These are phyloP conservation scores for Avahi laniger DNA, from an alignment of 2,797 vertebrate species.

Conservation along the genomic window DNA sequence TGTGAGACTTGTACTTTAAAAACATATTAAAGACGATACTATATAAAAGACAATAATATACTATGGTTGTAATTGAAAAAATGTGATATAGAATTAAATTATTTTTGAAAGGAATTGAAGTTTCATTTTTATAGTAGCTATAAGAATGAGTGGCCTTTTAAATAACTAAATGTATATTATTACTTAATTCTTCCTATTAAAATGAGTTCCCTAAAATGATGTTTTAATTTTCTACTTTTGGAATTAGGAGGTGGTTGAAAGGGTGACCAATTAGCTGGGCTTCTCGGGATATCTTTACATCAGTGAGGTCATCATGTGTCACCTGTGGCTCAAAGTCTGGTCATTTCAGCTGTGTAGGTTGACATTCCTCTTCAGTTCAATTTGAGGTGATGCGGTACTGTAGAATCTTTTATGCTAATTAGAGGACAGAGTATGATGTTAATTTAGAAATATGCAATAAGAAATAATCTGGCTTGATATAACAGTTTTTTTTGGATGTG, in stretches of 20 bases:
- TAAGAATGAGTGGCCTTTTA: slow-evolving; percentile 14
- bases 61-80: slow-evolving; percentile 9
- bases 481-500: not conserved
- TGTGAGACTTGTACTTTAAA: slow-evolving; percentile 44
- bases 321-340: not conserved
- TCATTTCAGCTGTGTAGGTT: not conserved
- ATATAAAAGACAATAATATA: not conserved
- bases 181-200: slow-evolving; percentile 25
- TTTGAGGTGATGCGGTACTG: not conserved
- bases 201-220: not conserved
- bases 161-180: slow-evolving; percentile 7
- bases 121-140: not conserved
- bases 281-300: not conserved
- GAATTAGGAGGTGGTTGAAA: not conserved
- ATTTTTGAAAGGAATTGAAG: slow-evolving; percentile 41
- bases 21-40: not conserved
- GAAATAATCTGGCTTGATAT: not conserved
- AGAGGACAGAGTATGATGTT: not conserved
- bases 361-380: not conserved
- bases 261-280: not conserved
- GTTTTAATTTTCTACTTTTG: slow-evolving; percentile 21
- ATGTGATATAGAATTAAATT: not conserved
- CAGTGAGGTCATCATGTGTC: not conserved
- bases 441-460: not conserved
- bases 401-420: not conserved